Percentiles rank a stretch among this genome's conserved stretches.
Evolutionary conservation across 2,113 vertebrate species (phyloP).

Genomic region (Myrmecophaga tridactyla): DNA sequence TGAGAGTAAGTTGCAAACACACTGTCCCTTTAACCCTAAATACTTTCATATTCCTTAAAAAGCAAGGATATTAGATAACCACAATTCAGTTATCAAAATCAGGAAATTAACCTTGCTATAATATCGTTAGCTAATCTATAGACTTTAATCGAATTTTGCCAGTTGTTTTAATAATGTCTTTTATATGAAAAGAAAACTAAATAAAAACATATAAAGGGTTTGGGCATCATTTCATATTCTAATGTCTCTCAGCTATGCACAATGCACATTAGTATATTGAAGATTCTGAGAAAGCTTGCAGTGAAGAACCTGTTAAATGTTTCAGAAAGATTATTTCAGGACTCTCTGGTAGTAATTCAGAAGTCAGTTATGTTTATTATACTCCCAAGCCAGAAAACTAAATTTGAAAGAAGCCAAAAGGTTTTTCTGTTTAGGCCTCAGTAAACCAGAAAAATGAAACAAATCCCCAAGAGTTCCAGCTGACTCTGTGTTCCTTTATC

Average conservation of each 20-base stretch:
- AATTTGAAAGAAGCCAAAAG: not conserved
- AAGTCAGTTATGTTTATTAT: not conserved
- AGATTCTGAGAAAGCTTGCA: not conserved
- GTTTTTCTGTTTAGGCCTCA: not conserved
- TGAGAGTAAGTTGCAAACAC: not conserved
- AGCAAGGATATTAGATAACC: not conserved
- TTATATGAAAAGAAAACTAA: not conserved
- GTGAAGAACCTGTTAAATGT: not conserved
- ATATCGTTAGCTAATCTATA: not conserved
- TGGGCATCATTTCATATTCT: not conserved
- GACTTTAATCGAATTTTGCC: not conserved
- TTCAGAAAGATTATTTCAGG: conserved; percentile 4
- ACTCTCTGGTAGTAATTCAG: not conserved
- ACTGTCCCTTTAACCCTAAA: not conserved
- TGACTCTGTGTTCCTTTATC: no score
- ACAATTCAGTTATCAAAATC: not conserved
- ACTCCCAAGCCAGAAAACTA: not conserved
- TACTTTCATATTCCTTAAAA: not conserved
- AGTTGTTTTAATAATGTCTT: not conserved
- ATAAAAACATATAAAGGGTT: not conserved
- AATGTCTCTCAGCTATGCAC: not conserved
- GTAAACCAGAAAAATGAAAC: not conserved
- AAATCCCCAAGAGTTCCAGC: not conserved
- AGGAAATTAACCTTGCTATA: not conserved
- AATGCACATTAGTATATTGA: not conserved